phyloP scores from a whole-genome alignment of 92 coral and sea anemone species.

The Hydrozoanthus gracilis region DNA sequence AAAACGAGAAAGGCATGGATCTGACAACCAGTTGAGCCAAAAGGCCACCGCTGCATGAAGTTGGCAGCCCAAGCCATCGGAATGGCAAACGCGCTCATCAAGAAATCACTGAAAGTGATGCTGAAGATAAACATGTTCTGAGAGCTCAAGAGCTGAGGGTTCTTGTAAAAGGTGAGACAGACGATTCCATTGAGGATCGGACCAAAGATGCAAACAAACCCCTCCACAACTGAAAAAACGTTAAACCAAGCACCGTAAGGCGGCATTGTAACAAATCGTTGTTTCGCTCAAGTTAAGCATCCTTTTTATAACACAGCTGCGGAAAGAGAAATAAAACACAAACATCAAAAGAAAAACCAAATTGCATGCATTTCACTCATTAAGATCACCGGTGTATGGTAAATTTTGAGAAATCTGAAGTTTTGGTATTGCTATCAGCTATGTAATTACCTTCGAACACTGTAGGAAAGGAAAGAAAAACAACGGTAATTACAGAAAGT shows the following conservation, averaged over 20 bases:
- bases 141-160: constrained; percentile 45
- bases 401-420: too few relatives aligned
- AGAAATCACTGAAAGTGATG: constrained; percentile 59
- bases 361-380: too few relatives aligned
- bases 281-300: too few relatives aligned
- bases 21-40: constrained; percentile 59
- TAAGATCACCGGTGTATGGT: too few relatives aligned
- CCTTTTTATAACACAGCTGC: too few relatives aligned
- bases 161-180: neutral
- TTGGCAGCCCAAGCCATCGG: constrained; percentile 66
- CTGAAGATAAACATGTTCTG: constrained; percentile 68
- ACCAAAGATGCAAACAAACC: neutral
- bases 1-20: constrained; percentile 72
- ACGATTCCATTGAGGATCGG: constrained; percentile 11
- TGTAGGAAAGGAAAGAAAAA: too few relatives aligned
- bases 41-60: constrained; percentile 59
- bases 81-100: constrained; percentile 62
- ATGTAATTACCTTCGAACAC: too few relatives aligned
- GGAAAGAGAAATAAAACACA: too few relatives aligned
- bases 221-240: neutral
- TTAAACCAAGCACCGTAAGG: neutral
- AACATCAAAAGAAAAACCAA: too few relatives aligned
- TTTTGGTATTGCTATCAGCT: too few relatives aligned
- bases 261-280: neutral
- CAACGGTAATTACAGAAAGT: too few relatives aligned